A percentile compares a stretch with the other conserved stretches of the same genome.
phyloP scores from a whole-genome alignment of 2,888 invertebrate species.

The Eumacrocentrus americanus region DNA sequence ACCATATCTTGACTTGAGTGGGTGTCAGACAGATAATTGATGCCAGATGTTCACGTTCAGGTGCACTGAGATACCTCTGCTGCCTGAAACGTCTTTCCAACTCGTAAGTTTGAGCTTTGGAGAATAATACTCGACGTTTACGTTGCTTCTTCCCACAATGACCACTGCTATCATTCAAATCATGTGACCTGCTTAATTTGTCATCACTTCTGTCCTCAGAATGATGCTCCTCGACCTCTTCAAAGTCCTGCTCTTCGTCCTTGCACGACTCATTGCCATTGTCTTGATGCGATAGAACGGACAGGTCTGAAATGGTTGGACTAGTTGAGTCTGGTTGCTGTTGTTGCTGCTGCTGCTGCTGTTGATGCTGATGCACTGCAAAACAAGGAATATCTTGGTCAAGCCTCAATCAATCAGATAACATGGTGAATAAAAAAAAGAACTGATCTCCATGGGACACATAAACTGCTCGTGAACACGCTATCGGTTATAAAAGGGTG shows the following conservation, averaged over 20 bases:
- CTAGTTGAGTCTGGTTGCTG: conserved; percentile 88
- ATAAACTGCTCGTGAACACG: conserved; percentile 15
- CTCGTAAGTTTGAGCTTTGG: conserved; percentile 97
- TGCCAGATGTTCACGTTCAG: conserved; percentile 96
- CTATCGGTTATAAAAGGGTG: conserved; percentile 14
- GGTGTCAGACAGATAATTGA: conserved; percentile 94
- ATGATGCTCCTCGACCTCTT: conserved; percentile 58
- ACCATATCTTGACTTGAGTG: conserved; percentile 99
- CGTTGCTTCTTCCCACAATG: conserved; percentile 73
- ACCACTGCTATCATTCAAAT: conserved; percentile 48
- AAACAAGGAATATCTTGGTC: conserved; percentile 27
- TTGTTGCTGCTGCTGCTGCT: conserved; percentile 31
- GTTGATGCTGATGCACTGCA: conserved; percentile 54
- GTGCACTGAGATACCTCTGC: conserved; percentile 95
- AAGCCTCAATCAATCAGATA: neutral
- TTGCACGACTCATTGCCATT: conserved; percentile 55
- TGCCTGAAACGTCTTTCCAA: conserved; percentile 93
- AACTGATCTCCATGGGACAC: conserved; percentile 6
- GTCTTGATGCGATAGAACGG: conserved; percentile 60
- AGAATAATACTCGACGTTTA: conserved; percentile 95
- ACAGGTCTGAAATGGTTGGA: conserved; percentile 78
- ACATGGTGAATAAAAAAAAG: conserved; percentile 10
- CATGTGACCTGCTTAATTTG: conserved; percentile 63
- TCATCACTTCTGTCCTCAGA: conserved; percentile 65
- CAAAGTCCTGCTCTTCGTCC: conserved; percentile 61